Evolutionary conservation across 2,113 vertebrate species (phyloP).

Genomic region (Trichechus manatus): DNA sequence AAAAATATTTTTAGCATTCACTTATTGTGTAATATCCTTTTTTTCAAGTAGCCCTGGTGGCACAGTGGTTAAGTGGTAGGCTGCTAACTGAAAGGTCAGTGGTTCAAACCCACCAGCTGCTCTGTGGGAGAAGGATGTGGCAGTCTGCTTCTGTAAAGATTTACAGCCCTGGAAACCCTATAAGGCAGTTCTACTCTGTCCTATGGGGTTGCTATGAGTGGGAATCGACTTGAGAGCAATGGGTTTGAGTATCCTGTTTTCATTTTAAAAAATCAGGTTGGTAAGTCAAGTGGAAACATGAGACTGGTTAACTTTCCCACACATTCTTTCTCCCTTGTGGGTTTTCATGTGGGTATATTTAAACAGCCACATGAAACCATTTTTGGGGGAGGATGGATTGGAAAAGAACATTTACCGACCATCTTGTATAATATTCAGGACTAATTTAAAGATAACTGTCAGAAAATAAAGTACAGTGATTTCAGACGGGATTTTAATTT

Average conservation of each 20-base stretch:
- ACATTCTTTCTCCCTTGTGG: constrained; percentile 34
- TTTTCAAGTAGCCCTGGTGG: not conserved
- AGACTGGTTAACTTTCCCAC: constrained; percentile 14
- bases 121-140: not conserved
- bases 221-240: not conserved
- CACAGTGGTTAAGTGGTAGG: not conserved
- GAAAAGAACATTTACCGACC: not conserved
- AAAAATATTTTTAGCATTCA: not conserved
- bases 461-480: not conserved
- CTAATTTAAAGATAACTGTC: not conserved
- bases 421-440: not conserved
- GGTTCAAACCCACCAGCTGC: no score
- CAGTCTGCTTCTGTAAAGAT: not conserved
- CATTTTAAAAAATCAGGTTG: constrained; percentile 24
- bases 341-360: constrained; percentile 52
- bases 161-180: not conserved
- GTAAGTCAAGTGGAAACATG: constrained; percentile 34
- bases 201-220: not conserved
- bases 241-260: not conserved
- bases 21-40: not conserved
- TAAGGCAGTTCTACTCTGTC: not conserved
- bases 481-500: not conserved
- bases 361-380: not conserved
- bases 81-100: not conserved
- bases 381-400: not conserved